These are phyloP conservation scores for Ailuropoda melanoleuca DNA, from an alignment of 2,113 vertebrate species.

Conservation along the genomic window DNA sequence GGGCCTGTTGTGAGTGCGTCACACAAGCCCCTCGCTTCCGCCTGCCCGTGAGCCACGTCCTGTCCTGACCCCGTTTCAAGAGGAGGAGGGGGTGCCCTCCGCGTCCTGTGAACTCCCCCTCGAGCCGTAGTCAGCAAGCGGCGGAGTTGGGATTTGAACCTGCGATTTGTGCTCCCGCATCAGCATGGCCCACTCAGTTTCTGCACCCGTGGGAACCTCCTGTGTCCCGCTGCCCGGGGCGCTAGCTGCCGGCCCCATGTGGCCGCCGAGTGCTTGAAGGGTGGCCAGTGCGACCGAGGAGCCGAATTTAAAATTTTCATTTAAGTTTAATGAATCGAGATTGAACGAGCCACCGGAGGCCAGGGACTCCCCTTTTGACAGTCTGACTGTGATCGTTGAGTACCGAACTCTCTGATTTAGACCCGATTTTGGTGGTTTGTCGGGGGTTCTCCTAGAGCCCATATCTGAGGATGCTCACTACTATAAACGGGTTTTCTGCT, in stretches of 20 bases:
- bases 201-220: rapidly evolving
- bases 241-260: rapidly evolving
- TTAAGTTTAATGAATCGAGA: neutral
- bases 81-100: rapidly evolving
- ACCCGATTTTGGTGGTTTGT: neutral
- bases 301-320: neutral
- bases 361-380: rapidly evolving
- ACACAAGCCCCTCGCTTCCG: rapidly evolving
- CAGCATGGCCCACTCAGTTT: rapidly evolving
- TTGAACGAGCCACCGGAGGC: rapidly evolving
- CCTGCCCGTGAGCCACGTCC: rapidly evolving
- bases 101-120: rapidly evolving
- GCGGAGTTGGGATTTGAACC: rapidly evolving
- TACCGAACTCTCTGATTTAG: rapidly evolving
- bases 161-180: rapidly evolving
- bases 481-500: neutral
- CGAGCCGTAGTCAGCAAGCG: rapidly evolving
- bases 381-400: rapidly evolving
- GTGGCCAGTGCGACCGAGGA: rapidly evolving
- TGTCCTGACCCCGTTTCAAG: rapidly evolving
- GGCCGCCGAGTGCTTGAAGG: rapidly evolving
- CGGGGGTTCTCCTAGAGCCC: rapidly evolving
- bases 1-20: rapidly evolving
- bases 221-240: rapidly evolving
- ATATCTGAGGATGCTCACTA: rapidly evolving